Conservation (phyloP, 2,888 invertebrate species). For the Drosophila macrothrix region DNA sequence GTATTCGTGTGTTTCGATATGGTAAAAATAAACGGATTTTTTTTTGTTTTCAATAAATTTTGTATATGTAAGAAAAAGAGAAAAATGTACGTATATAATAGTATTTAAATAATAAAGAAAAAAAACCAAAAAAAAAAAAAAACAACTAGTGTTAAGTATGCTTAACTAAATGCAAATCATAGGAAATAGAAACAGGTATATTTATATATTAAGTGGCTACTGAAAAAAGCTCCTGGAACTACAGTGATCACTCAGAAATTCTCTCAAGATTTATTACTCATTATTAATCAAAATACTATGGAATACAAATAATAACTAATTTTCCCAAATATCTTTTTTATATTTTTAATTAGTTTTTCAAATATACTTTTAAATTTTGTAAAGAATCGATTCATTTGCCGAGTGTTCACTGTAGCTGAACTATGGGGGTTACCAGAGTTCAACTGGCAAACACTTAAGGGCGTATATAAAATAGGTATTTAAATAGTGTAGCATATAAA, state of each 20-base stretch:
- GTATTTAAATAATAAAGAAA: slow-evolving; percentile 26
- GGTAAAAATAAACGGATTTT: slow-evolving; percentile 25
- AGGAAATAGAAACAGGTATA: slow-evolving; percentile 4
- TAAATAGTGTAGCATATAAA: slow-evolving; percentile 5
- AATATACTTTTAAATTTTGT: neutral
- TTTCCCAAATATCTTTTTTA: neutral
- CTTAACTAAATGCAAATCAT: slow-evolving; percentile 20
- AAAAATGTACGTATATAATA: slow-evolving; percentile 57
- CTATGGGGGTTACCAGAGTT: slow-evolving; percentile 1
- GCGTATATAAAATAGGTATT: slow-evolving; percentile 5
- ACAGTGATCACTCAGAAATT: slow-evolving; percentile 15
- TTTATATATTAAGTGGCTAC: neutral
- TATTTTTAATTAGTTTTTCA: neutral
- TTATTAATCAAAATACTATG: neutral
- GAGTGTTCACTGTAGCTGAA: slow-evolving; percentile 23
- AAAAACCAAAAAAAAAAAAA: slow-evolving; percentile 20
- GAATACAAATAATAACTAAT: neutral
- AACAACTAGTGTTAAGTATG: slow-evolving; percentile 3
- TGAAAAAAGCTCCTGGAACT: slow-evolving; percentile 10
- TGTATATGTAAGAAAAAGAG: slow-evolving; percentile 73
- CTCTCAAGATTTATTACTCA: neutral
- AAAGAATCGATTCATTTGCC: neutral
- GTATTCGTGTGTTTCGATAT: slow-evolving; percentile 37
- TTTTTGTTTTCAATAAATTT: slow-evolving; percentile 23
- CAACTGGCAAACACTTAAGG: slow-evolving; percentile 9